phyloP scores from a whole-genome alignment of 1,140 invertebrate species.

The Drosophila ficusphila region DNA sequence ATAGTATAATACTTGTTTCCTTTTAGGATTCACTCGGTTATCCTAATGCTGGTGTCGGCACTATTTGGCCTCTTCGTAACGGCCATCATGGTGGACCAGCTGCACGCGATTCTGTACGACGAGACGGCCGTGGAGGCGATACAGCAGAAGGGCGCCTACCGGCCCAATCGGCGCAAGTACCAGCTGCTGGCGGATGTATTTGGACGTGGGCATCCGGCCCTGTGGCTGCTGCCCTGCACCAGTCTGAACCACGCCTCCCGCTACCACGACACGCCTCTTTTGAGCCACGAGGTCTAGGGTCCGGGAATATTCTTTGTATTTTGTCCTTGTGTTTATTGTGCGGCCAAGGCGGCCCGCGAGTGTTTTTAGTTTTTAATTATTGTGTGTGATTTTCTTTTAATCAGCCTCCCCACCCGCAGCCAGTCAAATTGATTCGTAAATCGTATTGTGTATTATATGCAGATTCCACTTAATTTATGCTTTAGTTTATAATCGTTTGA shows the following conservation, averaged over 20 bases:
- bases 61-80: constrained; percentile 96
- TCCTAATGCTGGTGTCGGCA: constrained; percentile 92
- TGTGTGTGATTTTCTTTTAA: constrained; percentile 47
- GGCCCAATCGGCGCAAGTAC: constrained; percentile 88
- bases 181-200: constrained; percentile 91
- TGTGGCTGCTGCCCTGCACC: constrained; percentile 89
- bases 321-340: constrained; percentile 47
- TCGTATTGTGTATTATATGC: constrained; percentile 59
- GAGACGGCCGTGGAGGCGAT: constrained; percentile 89
- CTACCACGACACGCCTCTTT: constrained; percentile 85
- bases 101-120: constrained; percentile 92
- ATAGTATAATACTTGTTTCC: neutral
- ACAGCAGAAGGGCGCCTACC: constrained; percentile 88
- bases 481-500: constrained; percentile 56
- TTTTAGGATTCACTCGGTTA: constrained; percentile 92
- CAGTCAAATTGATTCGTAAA: constrained; percentile 25
- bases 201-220: constrained; percentile 88
- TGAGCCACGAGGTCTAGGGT: constrained; percentile 86
- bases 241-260: constrained; percentile 85
- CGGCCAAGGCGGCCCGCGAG: neutral
- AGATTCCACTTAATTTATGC: constrained; percentile 56
- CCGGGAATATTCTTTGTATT: constrained; percentile 39
- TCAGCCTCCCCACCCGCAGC: constrained; percentile 1
- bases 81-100: constrained; percentile 95
- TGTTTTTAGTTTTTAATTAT: constrained; percentile 50